Conservation (phyloP, 92 coral and sea anemone species). For the Montipora capitata region DNA sequence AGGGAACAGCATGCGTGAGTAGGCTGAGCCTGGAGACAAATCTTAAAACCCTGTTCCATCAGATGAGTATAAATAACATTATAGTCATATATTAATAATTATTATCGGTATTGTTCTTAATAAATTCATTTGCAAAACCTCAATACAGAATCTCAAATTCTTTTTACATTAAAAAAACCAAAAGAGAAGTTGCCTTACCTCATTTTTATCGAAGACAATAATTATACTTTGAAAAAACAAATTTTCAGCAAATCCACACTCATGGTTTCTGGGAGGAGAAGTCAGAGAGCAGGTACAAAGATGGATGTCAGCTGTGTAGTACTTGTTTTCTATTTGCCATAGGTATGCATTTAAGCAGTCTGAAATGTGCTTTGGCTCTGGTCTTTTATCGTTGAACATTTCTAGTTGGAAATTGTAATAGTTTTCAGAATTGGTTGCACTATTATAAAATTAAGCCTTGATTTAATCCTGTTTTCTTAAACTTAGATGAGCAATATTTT, state of each 20-base stretch:
- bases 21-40: too few species aligned
- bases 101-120: too few species aligned
- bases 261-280: conserved; percentile 47
- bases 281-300: conserved; percentile 69
- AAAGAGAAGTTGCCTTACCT: conserved; percentile 47
- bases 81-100: too few species aligned
- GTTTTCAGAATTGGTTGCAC: too few species aligned
- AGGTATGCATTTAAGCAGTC: conserved; percentile 67
- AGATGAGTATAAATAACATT: too few species aligned
- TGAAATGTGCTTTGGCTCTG: conserved; percentile 47
- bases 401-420: background rate
- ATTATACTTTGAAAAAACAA: conserved; percentile 78
- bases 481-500: too few species aligned
- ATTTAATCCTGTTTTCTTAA: too few species aligned
- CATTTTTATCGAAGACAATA: conserved; percentile 81
- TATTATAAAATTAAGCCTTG: too few species aligned
- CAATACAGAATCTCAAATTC: too few species aligned
- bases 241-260: conserved; percentile 53
- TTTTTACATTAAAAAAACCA: background rate
- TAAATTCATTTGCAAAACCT: too few species aligned
- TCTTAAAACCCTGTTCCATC: too few species aligned
- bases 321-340: conserved; percentile 93
- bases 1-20: too few species aligned
- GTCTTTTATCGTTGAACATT: conserved; percentile 46
- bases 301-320: conserved; percentile 81